Evolutionary conservation across 2,797 vertebrate species (phyloP), one percentile per base, ranked within the genome.

Genomic region (Paramormyrops hopkinsi): DNA sequence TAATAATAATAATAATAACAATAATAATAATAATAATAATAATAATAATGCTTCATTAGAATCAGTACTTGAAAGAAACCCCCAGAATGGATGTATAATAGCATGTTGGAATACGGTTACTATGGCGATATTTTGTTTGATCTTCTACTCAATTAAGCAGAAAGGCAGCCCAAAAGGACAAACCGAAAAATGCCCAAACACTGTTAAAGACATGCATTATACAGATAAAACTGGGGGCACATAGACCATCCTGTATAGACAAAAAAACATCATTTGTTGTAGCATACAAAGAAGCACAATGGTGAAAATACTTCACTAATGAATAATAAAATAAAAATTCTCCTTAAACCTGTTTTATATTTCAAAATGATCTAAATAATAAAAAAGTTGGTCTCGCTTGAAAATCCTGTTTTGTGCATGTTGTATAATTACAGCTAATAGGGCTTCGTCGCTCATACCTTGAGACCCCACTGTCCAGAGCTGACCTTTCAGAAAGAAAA

Each of bases 61-160:
- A 88, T 90, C 91, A 90, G 73, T 86, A 86, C 91, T 89, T 84
- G 83, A 89, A 86, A 73, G 90, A 88, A 93, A 92, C 91, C 92
- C 91, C 87, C 89, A 92, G 92, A 93, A 89, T n/a, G 89, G 90
- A 86, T 86, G 89, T 90, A 91, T 92, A 91, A 92, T 90, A 85
- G 86, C 79, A 90, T 91, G 88, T 89, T 88, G 88, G 88, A 76
- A 89, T 90, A 84, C 17, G 14, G 91, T 94, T 93, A 89, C 91
- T 89, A 89, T 90, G 92, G 93, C 83, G 88, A 93, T 87, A 48
- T 82, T 89, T 91, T 79, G 88, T 84, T 89, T 89, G 89, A 88
- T 88, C 90, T 83, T 85, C 33, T 83, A 22, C 89, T 90, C 91
- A 88, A 92, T 91, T 90, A 89, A 84, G 65, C 29, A 62, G 65